Evolutionary conservation across 2,797 vertebrate species (phyloP), one percentile per base, ranked within the genome.

Genomic region (Lacerta viridis): DNA sequence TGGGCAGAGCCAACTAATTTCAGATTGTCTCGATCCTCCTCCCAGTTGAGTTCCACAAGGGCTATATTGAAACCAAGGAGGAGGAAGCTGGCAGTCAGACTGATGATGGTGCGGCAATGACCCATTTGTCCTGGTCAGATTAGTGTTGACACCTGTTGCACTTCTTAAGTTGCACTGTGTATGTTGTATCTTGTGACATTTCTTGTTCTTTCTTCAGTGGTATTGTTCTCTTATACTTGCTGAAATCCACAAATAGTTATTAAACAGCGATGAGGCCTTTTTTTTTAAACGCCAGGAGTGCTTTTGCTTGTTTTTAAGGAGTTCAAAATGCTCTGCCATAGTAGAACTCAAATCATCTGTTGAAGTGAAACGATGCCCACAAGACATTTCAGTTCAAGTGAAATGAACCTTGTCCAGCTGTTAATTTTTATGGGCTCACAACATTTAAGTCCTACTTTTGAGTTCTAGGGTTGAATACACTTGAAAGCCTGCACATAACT

Each of bases 281-380:
- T 4, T 85, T 4, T 85, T 88, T 77, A 66, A 66, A 39, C 85
- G 6, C 77, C 33, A 3, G 27, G 36, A 0, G 3, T 43, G 36
- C 27, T 82, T 72, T 27, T 18, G 5, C 0, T 79, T 80, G 85
- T 55, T 79, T 55, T 55, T 55, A 11, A 80, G 39, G 46, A 81
- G 39, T 75, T 81, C 85, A 82, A 84, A 91, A 8, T 36, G 61
- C 55, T 88, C 77, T 68, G 78, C 74, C 2, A 39, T 5, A 20
- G 27, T 2, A 13, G 59, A 92, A 92, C 79, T 7, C 76, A 71
- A 10, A 76, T 75, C 77, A 88, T 87, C 39, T 25, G 85, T 43
- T 85, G 10, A 87, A 78, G 3, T 69, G 27, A 85, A 88, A 71
- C 13, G 39, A 23, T 50, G 43, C 43, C 83, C 75, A 83, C 39